Conservation (phyloP, 2,113 vertebrate species). For the Gyps fulvus region DNA sequence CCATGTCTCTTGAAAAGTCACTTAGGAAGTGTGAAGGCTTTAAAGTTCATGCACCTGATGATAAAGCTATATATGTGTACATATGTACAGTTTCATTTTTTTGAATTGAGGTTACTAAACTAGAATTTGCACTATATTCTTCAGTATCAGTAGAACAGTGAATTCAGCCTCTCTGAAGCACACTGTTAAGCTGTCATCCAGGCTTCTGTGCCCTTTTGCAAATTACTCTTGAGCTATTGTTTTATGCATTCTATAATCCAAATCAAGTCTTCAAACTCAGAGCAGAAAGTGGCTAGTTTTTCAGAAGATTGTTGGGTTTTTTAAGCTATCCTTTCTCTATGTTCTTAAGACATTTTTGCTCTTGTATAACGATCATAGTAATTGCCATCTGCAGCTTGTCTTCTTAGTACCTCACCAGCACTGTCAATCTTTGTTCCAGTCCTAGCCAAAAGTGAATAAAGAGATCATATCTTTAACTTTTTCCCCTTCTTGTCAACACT, state of each 20-base stretch:
- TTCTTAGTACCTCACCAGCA: not conserved
- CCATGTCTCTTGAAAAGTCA: not conserved
- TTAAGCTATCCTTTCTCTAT: not conserved
- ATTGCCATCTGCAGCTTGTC: not conserved
- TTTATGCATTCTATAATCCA: not conserved
- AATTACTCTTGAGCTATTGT: not conserved
- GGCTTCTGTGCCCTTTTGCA: not conserved
- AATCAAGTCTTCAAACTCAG: not conserved
- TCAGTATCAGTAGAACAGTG: not conserved
- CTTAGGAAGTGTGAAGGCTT: not conserved
- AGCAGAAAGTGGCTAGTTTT: not conserved
- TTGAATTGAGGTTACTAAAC: not conserved
- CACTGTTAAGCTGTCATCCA: not conserved
- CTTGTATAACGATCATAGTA: not conserved
- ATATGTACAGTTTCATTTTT: not conserved
- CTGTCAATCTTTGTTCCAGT: not conserved
- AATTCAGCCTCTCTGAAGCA: not conserved
- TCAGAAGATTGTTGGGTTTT: not conserved
- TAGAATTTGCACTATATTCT: not conserved
- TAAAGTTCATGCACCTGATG: not conserved
- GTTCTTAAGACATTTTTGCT: not conserved
- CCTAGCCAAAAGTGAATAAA: not conserved
- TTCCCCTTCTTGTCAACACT: not conserved
- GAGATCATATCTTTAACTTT: not conserved
- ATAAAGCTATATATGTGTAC: not conserved